Evolutionary conservation across 1,140 invertebrate genomes (phyloP), one percentile per base, ranked within the genome.

Genomic region (Megathymus violae): DNA sequence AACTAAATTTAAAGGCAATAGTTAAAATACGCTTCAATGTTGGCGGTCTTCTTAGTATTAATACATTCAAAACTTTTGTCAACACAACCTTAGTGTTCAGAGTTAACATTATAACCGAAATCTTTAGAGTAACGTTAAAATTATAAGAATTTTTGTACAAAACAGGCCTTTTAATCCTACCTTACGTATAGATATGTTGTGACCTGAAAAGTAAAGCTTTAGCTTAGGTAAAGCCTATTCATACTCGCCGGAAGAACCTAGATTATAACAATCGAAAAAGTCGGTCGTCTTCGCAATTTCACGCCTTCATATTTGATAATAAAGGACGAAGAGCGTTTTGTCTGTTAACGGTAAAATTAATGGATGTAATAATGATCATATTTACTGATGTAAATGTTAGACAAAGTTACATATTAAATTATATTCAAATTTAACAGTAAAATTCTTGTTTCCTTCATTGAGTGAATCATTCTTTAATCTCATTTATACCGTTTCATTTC

Each of bases 231-330:
- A 59, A 43, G 40, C 27, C 17, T 47, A 59, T 59, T 59, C 54
- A 59, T 19, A 9, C 16, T 11, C 14, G 54, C 43, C 14, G 44
- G 40, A 36, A 47, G 27, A 59, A 27, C 43, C 27, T 59, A 59
- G 41, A 59, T 59, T 27, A 59, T 59, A 59, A 59, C 54, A 59
- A 59, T 59, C 54, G 31, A 47, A 47, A 59, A 59, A 47, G 41
- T 59, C 54, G 41, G 54, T 19, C 52, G 52, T 44, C 25, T 41
- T 59, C 54, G 43, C 41, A 38, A 46, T 59, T 47, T 43, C 41
- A 46, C 54, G 54, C 43, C 54, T 59, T 59, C 41, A 43, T 16
- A 19, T 47, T 47, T 59, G n/a, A 47, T 59, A 59, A 59, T 41
- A 59, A 59, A 59, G 54, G 43, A 59, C 43, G 25, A 59, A 19